Percentiles rank a stretch among this genome's conserved stretches.
phyloP scores from a whole-genome alignment of 2,113 vertebrate species.

The Glaucomys volans region DNA sequence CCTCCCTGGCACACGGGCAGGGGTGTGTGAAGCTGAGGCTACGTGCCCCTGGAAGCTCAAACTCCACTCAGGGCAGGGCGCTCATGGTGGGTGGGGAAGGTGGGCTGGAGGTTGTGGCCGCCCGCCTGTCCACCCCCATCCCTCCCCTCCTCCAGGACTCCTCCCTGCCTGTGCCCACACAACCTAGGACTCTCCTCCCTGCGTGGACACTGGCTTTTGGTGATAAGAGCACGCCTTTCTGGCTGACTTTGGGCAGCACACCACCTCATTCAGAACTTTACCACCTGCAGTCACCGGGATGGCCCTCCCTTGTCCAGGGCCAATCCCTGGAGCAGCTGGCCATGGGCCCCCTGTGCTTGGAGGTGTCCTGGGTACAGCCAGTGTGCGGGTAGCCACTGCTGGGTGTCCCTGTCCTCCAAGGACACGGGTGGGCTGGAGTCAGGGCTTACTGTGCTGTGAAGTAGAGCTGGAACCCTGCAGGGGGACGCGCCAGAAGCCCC shows the following conservation, averaged over 20 bases:
- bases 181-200: not conserved
- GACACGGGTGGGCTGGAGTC: not conserved
- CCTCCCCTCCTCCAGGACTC: too few species aligned
- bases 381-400: not conserved
- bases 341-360: not conserved
- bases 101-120: not conserved
- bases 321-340: not conserved
- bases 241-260: not conserved
- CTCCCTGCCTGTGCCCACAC: too few species aligned
- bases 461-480: not conserved
- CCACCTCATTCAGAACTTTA: not conserved
- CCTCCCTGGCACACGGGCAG: accelerated
- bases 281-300: not conserved
- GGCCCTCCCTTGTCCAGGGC: not conserved
- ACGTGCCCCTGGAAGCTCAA: too few species aligned
- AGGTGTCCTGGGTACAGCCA: not conserved
- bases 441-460: not conserved
- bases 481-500: not conserved
- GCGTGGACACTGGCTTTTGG: not conserved
- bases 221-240: not conserved
- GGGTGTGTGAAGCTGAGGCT: accelerated
- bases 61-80: not conserved
- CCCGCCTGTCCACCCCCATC: not conserved
- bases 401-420: not conserved
- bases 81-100: too few species aligned